Base-by-base conservation (phyloP, 1,140 invertebrate genomes). In the Drosophila funebris region DNA sequence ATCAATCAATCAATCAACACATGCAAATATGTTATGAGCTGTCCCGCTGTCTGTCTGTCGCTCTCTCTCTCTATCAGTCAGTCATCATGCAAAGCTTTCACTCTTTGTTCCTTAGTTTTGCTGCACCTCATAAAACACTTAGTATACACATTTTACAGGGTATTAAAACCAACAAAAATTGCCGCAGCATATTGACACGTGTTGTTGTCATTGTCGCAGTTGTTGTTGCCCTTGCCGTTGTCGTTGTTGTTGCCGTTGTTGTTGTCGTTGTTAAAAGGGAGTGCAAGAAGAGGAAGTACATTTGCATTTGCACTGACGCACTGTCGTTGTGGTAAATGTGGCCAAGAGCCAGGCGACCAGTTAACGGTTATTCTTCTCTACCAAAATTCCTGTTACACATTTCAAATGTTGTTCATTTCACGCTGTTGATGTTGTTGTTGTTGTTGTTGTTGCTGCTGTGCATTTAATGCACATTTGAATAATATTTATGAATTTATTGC, bases 401-500 rank as follows among this genome's bases (percentile, higher is more conserved):
- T 33, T 66, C 18, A 27, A 66, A 66, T 29, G 14, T n/a, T 43
- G 24, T 20, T 57, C 13, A 39, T 37, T 56, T 24, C 8, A n/a
- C 36, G 9, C n/a, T 31, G 7, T 27, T 33, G 27, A 18, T 33
- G 50, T 53, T 13, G 11, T 22, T 31, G 9, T 11, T 29, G 14
- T 8, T 44, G 24, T 57, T 43, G 4, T 20, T 58, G 9, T 11
- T 60, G 33, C 13, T 57, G 54, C 9, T 43, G 9, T 43, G 24
- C 46, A 48, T 62, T 62, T 37, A 52, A 62, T 52, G 46, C 60
- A 33, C 31, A 48, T 60, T 60, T 68, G 57, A 68, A 68, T 60
- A 48, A 52, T 68, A 60, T 68, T 68, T 31, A 60, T 68, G 64
- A 58, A 61, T 67, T 60, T 60, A 60, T 67, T 57, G 54, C 43